phyloP scores from a whole-genome alignment of 2,797 vertebrate species.

The Diplodus sargus region DNA sequence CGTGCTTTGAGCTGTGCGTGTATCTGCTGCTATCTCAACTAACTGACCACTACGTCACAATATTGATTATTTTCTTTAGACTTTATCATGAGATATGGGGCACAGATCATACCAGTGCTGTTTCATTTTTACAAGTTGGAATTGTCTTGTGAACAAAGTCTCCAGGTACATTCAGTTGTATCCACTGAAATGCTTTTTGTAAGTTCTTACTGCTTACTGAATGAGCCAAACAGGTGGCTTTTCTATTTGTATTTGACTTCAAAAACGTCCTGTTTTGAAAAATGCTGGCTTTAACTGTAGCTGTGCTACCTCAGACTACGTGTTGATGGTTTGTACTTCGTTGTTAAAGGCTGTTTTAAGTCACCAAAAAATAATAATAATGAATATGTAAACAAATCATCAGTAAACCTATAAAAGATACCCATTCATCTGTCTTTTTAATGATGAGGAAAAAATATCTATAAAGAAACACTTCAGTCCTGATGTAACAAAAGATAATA shows the following conservation, averaged over 20 bases:
- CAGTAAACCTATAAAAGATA: background rate
- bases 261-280: background rate
- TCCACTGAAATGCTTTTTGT: background rate
- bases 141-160: background rate
- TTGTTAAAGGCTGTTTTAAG: background rate
- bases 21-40: too few species aligned
- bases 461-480: background rate
- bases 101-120: background rate
- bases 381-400: background rate
- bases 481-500: slow-evolving; percentile 19
- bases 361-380: background rate
- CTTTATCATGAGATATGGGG: too few species aligned
- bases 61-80: background rate
- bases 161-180: background rate
- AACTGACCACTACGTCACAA: too few species aligned
- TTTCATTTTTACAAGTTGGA: background rate
- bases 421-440: background rate
- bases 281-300: too few species aligned
- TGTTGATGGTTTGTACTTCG: background rate
- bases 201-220: background rate
- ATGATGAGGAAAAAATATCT: background rate
- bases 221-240: background rate
- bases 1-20: too few species aligned
- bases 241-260: background rate
- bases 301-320: background rate